phyloP scores from a whole-genome alignment of 2,797 vertebrate genomes.

The Orestias chungarensis region DNA sequence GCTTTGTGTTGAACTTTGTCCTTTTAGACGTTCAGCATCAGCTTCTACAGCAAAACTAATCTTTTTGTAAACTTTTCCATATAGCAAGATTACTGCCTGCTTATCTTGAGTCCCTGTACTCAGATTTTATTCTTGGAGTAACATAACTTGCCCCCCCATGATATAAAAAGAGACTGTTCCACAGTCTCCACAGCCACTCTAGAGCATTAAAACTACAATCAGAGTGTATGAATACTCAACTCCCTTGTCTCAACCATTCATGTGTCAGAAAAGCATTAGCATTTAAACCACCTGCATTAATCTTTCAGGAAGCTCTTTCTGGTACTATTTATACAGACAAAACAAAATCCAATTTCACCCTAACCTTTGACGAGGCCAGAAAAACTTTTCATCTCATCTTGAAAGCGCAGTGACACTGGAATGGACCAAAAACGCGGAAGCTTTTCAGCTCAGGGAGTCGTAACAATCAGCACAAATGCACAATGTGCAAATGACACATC shows the following conservation, averaged over 20 bases:
- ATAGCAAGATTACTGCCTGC: no score
- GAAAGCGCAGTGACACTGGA: background rate
- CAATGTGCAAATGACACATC: constrained; percentile 49
- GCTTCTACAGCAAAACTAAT: no score
- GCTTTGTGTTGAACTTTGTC: no score
- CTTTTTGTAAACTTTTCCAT: no score
- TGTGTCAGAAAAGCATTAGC: background rate
- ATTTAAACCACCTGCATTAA: constrained; percentile 21
- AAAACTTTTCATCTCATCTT: constrained; percentile 29
- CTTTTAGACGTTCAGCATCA: no score
- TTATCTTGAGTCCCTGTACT: no score
- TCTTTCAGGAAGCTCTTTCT: constrained; percentile 7
- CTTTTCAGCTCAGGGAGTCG: no score
- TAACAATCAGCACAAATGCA: constrained; percentile 13
- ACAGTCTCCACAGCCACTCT: no score
- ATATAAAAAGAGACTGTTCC: no score
- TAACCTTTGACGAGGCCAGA: background rate
- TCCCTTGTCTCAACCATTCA: background rate
- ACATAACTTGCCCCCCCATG: no score
- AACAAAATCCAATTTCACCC: background rate
- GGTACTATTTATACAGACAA: background rate
- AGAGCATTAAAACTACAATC: background rate
- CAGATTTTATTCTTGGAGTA: no score
- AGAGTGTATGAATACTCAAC: background rate
- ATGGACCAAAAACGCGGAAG: constrained; percentile 7